Evolutionary conservation across 92 coral and sea anemone species (phyloP).

Genomic region (Galaxea fascicularis): DNA sequence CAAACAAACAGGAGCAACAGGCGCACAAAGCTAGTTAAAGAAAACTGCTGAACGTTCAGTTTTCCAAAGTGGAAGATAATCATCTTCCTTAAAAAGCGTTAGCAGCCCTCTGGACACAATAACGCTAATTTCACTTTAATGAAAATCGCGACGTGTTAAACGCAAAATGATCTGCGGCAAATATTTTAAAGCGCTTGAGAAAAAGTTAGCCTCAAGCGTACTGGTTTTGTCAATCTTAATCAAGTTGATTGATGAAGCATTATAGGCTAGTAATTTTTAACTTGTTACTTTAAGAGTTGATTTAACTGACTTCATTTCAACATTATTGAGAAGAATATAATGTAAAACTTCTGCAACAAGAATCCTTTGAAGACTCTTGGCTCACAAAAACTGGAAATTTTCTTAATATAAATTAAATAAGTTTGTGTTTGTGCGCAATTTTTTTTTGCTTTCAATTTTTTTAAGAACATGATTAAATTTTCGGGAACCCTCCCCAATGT

Average conservation of each 20-base stretch:
- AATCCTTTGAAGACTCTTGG: too few species aligned
- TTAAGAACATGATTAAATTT: too few species aligned
- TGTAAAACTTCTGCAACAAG: too few species aligned
- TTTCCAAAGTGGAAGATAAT: neutral
- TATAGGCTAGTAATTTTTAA: too few species aligned
- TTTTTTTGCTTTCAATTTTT: too few species aligned
- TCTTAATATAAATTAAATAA: too few species aligned
- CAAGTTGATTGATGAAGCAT: neutral
- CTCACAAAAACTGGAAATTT: too few species aligned
- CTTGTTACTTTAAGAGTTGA: too few species aligned
- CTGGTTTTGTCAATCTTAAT: conserved; percentile 12
- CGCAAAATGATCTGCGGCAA: conserved; percentile 21
- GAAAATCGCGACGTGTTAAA: conserved; percentile 37
- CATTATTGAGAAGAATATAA: too few species aligned
- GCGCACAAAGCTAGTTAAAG: neutral
- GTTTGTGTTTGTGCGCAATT: too few species aligned
- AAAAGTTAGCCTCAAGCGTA: conserved; percentile 3
- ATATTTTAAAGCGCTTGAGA: conserved; percentile 37
- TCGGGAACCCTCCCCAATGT: too few species aligned
- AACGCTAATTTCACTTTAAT: conserved; percentile 24
- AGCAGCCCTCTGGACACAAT: conserved; percentile 3
- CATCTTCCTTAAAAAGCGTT: conserved; percentile 16
- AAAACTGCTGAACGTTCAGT: neutral
- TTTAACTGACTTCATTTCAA: too few species aligned
- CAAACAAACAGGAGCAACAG: neutral